Conservation (phyloP, 2,113 vertebrate genomes). For the Oncorhynchus tshawytscha region DNA sequence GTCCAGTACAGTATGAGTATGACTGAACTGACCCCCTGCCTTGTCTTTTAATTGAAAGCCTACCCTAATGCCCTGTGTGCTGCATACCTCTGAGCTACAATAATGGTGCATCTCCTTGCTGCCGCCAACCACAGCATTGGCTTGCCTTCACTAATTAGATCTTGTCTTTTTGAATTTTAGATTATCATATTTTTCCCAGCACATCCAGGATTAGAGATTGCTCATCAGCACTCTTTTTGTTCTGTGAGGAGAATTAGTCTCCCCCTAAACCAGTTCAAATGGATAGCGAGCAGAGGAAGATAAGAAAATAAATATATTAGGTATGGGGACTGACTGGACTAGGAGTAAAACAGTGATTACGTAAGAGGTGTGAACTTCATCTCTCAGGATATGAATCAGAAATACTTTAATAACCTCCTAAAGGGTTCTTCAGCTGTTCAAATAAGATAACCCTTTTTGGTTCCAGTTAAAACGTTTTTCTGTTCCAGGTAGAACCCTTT, state of each 20-base stretch:
- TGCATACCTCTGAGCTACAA: not conserved
- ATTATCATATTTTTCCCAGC: conserved; percentile 24
- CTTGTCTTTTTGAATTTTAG: conserved; percentile 36
- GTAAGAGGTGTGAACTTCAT: no score
- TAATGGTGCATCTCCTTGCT: not conserved
- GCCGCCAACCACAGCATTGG: not conserved
- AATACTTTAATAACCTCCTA: no score
- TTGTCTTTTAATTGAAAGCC: no score
- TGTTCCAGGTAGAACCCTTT: no score
- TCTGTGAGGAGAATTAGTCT: conserved; percentile 20
- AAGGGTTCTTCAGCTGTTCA: no score
- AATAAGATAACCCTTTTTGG: no score
- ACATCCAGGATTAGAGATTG: conserved; percentile 29
- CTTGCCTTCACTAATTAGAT: conserved; percentile 33
- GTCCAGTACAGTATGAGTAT: not conserved
- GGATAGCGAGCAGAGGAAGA: conserved; percentile 12
- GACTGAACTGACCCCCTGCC: no score
- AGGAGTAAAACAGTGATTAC: conserved; percentile 21
- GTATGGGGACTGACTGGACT: conserved; percentile 2
- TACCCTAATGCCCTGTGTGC: not conserved
- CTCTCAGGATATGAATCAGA: no score
- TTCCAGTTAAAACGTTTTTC: no score
- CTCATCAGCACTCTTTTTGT: conserved; percentile 32
- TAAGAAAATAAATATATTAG: conserved; percentile 21
- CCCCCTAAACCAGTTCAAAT: conserved; percentile 18